Evolutionary conservation across 2,888 invertebrate genomes (phyloP).

Genomic region (Yponomeuta evonymella): DNA sequence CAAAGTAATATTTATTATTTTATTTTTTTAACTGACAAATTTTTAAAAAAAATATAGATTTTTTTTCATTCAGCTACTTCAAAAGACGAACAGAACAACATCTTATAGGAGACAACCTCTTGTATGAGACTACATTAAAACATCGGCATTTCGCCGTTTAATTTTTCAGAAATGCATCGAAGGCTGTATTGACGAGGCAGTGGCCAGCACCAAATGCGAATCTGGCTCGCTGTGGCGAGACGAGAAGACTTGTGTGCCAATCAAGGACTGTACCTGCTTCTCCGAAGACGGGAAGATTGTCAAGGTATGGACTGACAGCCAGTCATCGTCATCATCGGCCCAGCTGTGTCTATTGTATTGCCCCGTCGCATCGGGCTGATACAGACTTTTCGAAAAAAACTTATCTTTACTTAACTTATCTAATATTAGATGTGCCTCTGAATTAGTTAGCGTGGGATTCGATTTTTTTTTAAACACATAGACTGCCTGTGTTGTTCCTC

Average conservation of each 20-base stretch:
- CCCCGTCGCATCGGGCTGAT: background rate
- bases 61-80: no score
- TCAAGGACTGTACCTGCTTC: conserved; percentile 85
- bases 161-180: conserved; percentile 52
- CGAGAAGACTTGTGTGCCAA: conserved; percentile 81
- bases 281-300: conserved; percentile 79
- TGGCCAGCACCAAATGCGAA: conserved; percentile 66
- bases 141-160: background rate
- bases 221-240: conserved; percentile 82
- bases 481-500: no score
- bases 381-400: background rate
- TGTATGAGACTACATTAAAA: background rate
- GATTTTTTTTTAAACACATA: no score
- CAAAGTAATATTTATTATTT: no score
- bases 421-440: no score
- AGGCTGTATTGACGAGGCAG: conserved; percentile 44
- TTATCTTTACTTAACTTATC: no score
- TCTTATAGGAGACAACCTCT: no score
- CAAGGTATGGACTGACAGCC: conserved; percentile 59
- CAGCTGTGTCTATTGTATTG: no score
- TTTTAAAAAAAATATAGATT: no score
- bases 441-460: no score
- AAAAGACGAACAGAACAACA: no score
- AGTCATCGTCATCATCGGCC: background rate
- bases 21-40: no score